A percentile compares a stretch with the other conserved stretches of the same genome.
Evolutionary conservation across 2,113 vertebrate species (phyloP).

Genomic region (Nestor notabilis): DNA sequence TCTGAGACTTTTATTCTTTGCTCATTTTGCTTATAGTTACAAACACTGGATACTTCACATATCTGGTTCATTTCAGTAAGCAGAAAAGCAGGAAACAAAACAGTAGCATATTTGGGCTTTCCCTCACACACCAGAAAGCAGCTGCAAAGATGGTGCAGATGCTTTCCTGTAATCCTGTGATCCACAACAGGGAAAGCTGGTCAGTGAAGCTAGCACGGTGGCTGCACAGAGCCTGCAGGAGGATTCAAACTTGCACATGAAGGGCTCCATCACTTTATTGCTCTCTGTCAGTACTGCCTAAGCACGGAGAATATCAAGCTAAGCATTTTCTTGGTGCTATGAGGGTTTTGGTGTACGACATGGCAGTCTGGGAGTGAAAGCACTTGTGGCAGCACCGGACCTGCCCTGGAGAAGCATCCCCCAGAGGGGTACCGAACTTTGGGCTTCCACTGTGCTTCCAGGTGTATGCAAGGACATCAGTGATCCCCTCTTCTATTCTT

Average conservation of each 20-base stretch:
- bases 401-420: not conserved
- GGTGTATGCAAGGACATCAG: not conserved
- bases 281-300: not conserved
- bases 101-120: not conserved
- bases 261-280: not conserved
- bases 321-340: not conserved
- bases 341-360: not conserved
- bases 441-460: not conserved
- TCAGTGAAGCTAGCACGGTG: accelerated
- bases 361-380: not conserved
- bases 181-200: not conserved
- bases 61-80: not conserved
- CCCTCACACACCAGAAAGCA: not conserved
- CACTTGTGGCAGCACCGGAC: accelerated
- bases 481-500: not conserved
- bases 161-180: not conserved
- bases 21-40: not conserved
- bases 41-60: not conserved
- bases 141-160: not conserved
- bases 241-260: accelerated
- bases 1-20: not conserved
- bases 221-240: not conserved
- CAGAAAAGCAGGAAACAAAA: not conserved
- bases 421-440: not conserved
- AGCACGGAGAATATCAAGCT: not conserved